Base-by-base conservation (phyloP, 2,113 vertebrate genomes). In the Carettochelys insculpta region DNA sequence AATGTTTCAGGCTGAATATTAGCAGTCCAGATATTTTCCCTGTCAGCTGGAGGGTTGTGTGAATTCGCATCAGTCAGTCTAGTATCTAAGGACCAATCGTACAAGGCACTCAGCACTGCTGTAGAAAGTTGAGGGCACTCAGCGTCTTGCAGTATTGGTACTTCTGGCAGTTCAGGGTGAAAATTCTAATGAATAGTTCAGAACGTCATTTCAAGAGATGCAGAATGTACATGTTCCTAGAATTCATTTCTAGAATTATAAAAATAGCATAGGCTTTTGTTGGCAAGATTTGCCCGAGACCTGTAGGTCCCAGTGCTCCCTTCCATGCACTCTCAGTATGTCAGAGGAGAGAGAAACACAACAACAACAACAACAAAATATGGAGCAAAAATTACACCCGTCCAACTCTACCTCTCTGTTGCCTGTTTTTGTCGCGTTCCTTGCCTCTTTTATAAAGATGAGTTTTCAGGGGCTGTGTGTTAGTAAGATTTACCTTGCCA, bases 1-100 rank as follows among this genome's bases (percentile, higher is more conserved):
- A 54, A 6, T 77, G 27, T 94, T 77, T 76, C 79, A 95, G 45
- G 51, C 43, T 94, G 51, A 92, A 88, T 83, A 58, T 86, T 51
- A 43, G 5, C 83, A 77, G 47, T 22, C 16, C 31, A 83, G 54
- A 58, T 80, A 38, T 16, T 81, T 80, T 93, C 31, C 87, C 54
- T 75, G 80, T 82, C 38, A 54, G 3, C 10, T 12, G 85, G 31
- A 56, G 22, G 48, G 52, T 2, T 6, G 45, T 6, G 4, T 6
- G 90, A 73, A 61, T 65, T 88, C n/a, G 71, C 17, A 16, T 83
- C 65, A 81, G 53, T 73, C 78, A 79, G 58, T 27, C 85, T 79
- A 45, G 4, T 68, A 9, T 82, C 52, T 68, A 65, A 48, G 19
- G 82, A 24, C 19, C 56, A 77, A 48, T 84, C 47, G 8, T 34